These are phyloP conservation scores for Neotoxoptera formosana DNA, from an alignment of 1,140 invertebrate species.

Conservation along the genomic window DNA sequence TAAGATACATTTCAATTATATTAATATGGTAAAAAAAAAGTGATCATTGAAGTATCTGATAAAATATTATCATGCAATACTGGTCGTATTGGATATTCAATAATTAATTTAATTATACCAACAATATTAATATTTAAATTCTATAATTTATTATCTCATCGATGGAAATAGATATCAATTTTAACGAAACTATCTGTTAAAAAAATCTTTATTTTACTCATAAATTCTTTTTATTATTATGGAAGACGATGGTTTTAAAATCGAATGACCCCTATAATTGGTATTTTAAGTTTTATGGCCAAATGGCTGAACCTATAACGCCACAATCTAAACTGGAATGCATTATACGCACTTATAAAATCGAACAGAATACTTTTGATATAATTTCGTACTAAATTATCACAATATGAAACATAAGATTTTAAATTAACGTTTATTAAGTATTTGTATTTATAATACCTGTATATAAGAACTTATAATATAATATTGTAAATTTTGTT, in stretches of 20 bases:
- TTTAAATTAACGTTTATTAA: not conserved
- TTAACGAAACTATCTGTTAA: not conserved
- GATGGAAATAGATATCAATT: not conserved
- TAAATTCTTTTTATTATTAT: not conserved
- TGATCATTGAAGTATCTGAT: not conserved
- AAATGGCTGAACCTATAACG: not conserved
- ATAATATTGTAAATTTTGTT: not conserved
- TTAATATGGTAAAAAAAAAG: not conserved
- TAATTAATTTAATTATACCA: not conserved
- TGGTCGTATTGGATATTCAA: not conserved
- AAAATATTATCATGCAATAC: not conserved
- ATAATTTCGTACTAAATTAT: not conserved
- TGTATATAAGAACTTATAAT: not conserved
- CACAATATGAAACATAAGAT: not conserved
- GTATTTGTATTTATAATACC: not conserved
- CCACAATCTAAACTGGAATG: not conserved
- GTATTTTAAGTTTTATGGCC: constrained; percentile 16
- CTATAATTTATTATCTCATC: not conserved
- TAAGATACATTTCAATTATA: not conserved
- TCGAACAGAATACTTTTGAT: not conserved
- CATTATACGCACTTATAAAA: not conserved
- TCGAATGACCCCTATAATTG: not conserved
- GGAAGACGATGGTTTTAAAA: not conserved
- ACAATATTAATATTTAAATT: not conserved
- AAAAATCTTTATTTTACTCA: not conserved